Conservation (phyloP, 2,888 invertebrate species). For the Drosophila conformis region DNA sequence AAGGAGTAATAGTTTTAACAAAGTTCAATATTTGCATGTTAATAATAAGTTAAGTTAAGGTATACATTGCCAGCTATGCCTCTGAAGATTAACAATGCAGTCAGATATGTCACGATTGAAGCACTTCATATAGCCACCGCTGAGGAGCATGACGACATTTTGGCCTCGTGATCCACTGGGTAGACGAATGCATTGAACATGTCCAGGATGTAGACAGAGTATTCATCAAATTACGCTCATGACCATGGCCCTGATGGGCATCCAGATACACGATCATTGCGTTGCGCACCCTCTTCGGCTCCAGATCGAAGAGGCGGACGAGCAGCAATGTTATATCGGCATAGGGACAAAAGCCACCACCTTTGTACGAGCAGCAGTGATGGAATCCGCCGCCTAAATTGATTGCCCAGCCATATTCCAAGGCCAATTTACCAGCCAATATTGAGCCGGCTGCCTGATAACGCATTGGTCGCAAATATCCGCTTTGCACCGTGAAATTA, state of each 20-base stretch:
- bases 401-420: conserved; percentile 94
- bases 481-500: conserved; percentile 90
- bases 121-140: conserved; percentile 88
- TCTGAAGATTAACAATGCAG: conserved; percentile 92
- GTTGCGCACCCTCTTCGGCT: too few species aligned
- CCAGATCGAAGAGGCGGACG: too few species aligned
- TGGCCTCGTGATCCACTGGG: conserved; percentile 91
- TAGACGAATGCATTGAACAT: conserved; percentile 93
- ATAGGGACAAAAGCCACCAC: conserved; percentile 95
- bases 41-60: not conserved
- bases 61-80: conserved; percentile 86
- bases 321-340: conserved; percentile 87
- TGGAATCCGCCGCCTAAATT: conserved; percentile 96
- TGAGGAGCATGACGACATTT: conserved; percentile 93
- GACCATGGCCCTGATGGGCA: conserved; percentile 97
- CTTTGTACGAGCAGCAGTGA: conserved; percentile 90
- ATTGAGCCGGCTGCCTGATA: conserved; percentile 93
- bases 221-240: conserved; percentile 91
- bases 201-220: conserved; percentile 94
- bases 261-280: conserved; percentile 86
- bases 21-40: not conserved
- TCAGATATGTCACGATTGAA: conserved; percentile 93
- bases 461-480: conserved; percentile 92
- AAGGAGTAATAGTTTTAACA: conserved; percentile 12
- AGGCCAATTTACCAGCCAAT: conserved; percentile 92